Percentiles rank a stretch among this genome's conserved stretches.
Evolutionary conservation across 2,113 vertebrate genomes (phyloP).

Genomic region (Dolichotis patagonum): DNA sequence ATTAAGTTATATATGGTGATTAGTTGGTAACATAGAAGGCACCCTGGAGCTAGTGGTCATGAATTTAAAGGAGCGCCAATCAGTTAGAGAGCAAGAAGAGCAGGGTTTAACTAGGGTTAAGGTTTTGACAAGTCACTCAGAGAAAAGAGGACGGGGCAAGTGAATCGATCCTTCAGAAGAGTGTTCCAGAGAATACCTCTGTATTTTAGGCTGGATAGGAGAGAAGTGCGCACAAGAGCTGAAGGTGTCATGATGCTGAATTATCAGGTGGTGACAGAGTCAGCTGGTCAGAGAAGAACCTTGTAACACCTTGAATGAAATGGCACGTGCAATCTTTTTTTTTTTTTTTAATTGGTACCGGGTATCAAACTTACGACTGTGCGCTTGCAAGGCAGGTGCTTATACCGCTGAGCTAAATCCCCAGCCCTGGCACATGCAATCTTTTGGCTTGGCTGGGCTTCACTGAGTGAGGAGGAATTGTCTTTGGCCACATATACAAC

Average conservation of each 20-base stretch:
- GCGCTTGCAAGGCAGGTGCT: too few species aligned
- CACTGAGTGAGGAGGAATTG: background rate
- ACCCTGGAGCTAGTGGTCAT: conserved; percentile 5
- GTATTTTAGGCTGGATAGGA: background rate
- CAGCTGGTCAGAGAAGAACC: background rate
- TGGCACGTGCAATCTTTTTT: background rate
- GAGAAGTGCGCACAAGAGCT: background rate
- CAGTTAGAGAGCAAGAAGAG: background rate
- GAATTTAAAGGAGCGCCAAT: conserved; percentile 33
- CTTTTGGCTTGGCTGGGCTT: background rate
- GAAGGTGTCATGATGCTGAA: background rate
- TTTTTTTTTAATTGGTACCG: too few species aligned
- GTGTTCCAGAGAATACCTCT: background rate
- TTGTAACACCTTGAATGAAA: background rate
- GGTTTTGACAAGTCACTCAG: conserved; percentile 10
- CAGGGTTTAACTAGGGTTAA: background rate
- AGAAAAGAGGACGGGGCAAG: background rate
- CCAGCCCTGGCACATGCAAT: background rate
- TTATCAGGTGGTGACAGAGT: background rate
- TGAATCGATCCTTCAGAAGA: background rate
- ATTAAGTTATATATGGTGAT: background rate
- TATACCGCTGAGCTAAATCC: too few species aligned
- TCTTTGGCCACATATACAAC: background rate
- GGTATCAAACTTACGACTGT: too few species aligned
- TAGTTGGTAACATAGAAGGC: background rate